Evolutionary conservation across 2,113 vertebrate genomes (phyloP).

Genomic region (Chamaetylas fuelleborni): DNA sequence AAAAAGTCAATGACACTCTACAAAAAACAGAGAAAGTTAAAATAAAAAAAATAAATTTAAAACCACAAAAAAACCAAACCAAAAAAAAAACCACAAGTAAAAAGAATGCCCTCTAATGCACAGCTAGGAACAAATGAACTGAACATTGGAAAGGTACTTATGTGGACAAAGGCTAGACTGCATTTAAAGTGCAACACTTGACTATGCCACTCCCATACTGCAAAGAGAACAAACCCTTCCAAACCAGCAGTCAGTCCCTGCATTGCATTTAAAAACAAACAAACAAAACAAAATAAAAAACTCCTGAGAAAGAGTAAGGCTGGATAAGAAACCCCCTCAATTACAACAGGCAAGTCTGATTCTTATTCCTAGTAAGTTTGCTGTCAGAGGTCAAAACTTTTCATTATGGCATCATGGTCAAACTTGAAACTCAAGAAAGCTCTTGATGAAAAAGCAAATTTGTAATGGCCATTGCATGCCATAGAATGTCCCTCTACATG

Average conservation of each 20-base stretch:
- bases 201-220: slow-evolving; percentile 57
- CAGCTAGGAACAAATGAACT: slow-evolving; percentile 62
- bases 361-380: background rate
- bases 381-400: slow-evolving; percentile 87
- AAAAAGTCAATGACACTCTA: slow-evolving; percentile 5
- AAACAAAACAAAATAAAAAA: slow-evolving; percentile 25
- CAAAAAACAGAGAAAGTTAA: slow-evolving; percentile 13
- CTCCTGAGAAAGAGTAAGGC: slow-evolving; percentile 80
- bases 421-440: slow-evolving; percentile 94
- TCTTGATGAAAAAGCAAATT: slow-evolving; percentile 82
- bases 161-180: slow-evolving; percentile 68
- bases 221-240: slow-evolving; percentile 64
- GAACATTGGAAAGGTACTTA: slow-evolving; percentile 75
- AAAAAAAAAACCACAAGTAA: background rate
- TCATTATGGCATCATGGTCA: slow-evolving; percentile 94
- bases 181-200: slow-evolving; percentile 77
- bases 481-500: slow-evolving; percentile 62
- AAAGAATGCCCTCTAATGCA: slow-evolving; percentile 70
- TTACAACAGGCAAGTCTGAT: slow-evolving; percentile 45
- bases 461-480: slow-evolving; percentile 76
- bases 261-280: slow-evolving; percentile 60
- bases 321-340: slow-evolving; percentile 66
- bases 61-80: background rate
- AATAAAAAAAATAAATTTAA: background rate
- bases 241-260: slow-evolving; percentile 70